These are phyloP conservation scores for Plectus sambesii DNA, from an alignment of 1,140 invertebrate species.

Conservation along the genomic window DNA sequence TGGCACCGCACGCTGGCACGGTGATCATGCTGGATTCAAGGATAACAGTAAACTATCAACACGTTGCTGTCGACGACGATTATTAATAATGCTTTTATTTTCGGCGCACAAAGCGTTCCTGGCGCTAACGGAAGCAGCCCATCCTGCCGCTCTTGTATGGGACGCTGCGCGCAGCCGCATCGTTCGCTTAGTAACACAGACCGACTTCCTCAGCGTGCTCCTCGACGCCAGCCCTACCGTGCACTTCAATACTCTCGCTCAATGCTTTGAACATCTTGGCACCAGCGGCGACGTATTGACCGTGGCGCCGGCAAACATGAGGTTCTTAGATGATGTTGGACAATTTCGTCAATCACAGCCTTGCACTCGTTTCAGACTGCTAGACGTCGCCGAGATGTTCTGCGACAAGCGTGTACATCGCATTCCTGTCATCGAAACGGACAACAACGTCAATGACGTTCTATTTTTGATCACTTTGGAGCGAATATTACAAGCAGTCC, in stretches of 20 bases:
- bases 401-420: slow-evolving; percentile 10
- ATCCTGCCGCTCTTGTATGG: slow-evolving; percentile 12
- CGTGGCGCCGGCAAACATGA: background rate
- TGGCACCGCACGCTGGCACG: background rate
- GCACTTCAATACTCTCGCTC: background rate
- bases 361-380: slow-evolving; percentile 7
- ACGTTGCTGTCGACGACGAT: background rate
- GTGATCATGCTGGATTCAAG: slow-evolving; percentile 9
- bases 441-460: slow-evolving; percentile 3
- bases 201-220: slow-evolving; percentile 1
- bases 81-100: background rate
- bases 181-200: background rate
- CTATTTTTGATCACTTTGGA: slow-evolving; percentile 13
- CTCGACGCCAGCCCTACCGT: background rate
- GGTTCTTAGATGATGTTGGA: background rate
- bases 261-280: slow-evolving; percentile 7
- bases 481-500: slow-evolving; percentile 15
- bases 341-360: slow-evolving; percentile 3
- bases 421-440: slow-evolving; percentile 4
- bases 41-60: background rate
- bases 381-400: slow-evolving; percentile 8
- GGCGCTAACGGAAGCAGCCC: slow-evolving; percentile 1
- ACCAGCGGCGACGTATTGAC: background rate
- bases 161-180: slow-evolving; percentile 1
- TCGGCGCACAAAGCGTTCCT: slow-evolving; percentile 15